phyloP scores from a whole-genome alignment of 1,140 invertebrate species.

The Hyles vespertilio region DNA sequence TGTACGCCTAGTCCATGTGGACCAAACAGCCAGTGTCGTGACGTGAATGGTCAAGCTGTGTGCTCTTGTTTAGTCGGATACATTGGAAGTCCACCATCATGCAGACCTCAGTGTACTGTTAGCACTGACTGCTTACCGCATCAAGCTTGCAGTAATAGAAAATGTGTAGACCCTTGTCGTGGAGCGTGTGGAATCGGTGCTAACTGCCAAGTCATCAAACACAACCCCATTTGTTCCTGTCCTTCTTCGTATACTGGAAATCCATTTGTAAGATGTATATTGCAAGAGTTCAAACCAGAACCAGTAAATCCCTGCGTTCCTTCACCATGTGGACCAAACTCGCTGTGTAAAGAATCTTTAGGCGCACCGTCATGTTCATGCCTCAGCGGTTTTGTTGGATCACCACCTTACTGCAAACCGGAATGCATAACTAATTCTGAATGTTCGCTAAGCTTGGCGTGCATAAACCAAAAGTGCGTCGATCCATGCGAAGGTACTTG shows the following conservation, averaged over 20 bases:
- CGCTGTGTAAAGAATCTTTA: slow-evolving; percentile 77
- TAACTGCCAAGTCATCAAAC: slow-evolving; percentile 83
- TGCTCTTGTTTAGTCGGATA: slow-evolving; percentile 85
- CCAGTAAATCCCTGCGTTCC: slow-evolving; percentile 77
- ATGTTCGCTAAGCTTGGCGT: slow-evolving; percentile 78
- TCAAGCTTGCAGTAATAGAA: slow-evolving; percentile 83
- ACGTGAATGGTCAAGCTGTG: slow-evolving; percentile 80
- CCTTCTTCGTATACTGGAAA: slow-evolving; percentile 81
- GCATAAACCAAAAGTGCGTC: slow-evolving; percentile 79
- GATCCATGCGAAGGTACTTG: slow-evolving; percentile 79
- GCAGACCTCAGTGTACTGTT: slow-evolving; percentile 81
- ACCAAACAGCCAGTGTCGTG: slow-evolving; percentile 81
- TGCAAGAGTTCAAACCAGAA: slow-evolving; percentile 56
- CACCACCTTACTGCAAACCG: slow-evolving; percentile 79
- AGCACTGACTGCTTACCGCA: slow-evolving; percentile 82
- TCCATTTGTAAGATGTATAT: slow-evolving; percentile 81
- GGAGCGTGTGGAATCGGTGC: slow-evolving; percentile 83
- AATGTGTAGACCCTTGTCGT: slow-evolving; percentile 85
- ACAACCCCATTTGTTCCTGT: slow-evolving; percentile 87
- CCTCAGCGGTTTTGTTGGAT: slow-evolving; percentile 75
- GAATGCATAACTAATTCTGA: slow-evolving; percentile 81
- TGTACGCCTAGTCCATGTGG: slow-evolving; percentile 80
- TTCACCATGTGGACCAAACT: slow-evolving; percentile 81
- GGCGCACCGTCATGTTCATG: slow-evolving; percentile 80
- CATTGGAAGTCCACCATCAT: slow-evolving; percentile 86